Conservation (phyloP, 2,113 vertebrate genomes). For the Otolemur garnettii region DNA sequence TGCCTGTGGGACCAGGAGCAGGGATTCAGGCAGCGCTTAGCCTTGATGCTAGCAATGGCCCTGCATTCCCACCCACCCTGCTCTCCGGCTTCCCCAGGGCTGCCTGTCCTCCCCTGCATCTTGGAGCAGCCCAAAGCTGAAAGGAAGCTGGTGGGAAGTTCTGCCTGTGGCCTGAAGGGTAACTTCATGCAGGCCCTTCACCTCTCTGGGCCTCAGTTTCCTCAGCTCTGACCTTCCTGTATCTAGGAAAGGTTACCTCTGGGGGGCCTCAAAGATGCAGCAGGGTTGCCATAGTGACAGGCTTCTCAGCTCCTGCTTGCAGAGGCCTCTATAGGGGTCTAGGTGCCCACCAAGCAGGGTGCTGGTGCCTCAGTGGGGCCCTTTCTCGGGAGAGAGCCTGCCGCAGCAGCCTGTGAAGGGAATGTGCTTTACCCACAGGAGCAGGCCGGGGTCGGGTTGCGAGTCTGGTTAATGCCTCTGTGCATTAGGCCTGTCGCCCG, state of each 20-base stretch:
- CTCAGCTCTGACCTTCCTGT: neutral
- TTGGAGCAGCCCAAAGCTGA: neutral
- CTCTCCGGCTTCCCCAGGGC: neutral
- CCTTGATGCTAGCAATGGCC: neutral
- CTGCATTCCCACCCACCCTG: neutral
- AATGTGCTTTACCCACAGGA: conserved; percentile 79
- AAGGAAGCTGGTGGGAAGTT: neutral
- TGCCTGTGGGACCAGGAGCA: neutral
- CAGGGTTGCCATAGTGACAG: neutral
- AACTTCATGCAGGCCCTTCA: neutral
- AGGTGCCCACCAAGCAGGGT: neutral
- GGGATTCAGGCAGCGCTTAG: neutral
- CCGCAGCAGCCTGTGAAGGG: conserved; percentile 49
- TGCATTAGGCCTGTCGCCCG: conserved; percentile 93
- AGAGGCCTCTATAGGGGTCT: neutral
- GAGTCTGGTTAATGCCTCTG: conserved; percentile 92
- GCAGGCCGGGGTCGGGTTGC: conserved; percentile 88
- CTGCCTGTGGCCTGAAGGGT: neutral
- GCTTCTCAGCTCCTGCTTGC: neutral
- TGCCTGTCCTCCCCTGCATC: neutral
- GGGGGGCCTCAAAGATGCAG: neutral
- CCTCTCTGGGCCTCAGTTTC: neutral
- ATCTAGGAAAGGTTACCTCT: neutral
- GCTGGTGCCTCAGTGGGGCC: neutral
- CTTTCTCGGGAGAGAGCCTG: conserved; percentile 79